Conservation (phyloP, 2,797 vertebrate genomes). For the Oophaga sylvatica region DNA sequence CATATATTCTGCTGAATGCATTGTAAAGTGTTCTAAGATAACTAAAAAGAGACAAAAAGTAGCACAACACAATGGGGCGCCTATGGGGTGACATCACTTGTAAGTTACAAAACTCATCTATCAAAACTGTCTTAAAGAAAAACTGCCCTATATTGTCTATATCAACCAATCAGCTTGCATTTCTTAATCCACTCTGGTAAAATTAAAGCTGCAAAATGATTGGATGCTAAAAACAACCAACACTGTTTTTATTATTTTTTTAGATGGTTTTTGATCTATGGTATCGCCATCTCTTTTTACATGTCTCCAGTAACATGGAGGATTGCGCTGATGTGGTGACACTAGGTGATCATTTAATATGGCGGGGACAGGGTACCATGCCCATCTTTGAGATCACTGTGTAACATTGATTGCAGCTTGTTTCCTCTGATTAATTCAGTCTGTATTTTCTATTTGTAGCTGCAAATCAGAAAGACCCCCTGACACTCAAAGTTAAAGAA, state of each 20-base stretch:
- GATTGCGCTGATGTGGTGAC: neutral
- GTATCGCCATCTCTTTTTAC: too few species aligned
- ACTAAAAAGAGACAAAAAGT: neutral
- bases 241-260: too few species aligned
- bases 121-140: too few species aligned
- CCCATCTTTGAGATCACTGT: neutral
- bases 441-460: constrained; percentile 76
- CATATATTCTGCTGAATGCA: too few species aligned
- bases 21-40: too few species aligned
- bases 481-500: constrained; percentile 93
- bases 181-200: too few species aligned
- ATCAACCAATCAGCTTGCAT: too few species aligned
- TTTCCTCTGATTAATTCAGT: neutral
- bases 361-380: neutral
- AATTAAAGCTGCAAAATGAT: too few species aligned
- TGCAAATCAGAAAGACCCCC: constrained; percentile 94
- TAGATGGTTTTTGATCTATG: too few species aligned
- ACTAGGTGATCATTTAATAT: neutral
- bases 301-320: neutral
- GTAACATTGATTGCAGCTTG: neutral
- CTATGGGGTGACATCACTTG: too few species aligned
- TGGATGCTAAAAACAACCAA: too few species aligned
- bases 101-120: neutral
- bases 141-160: too few species aligned
- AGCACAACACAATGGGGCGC: neutral